Evolutionary conservation across 2,797 vertebrate species (phyloP), one percentile per base, ranked within the genome.

Genomic region (Platyrinchus mystaceus): DNA sequence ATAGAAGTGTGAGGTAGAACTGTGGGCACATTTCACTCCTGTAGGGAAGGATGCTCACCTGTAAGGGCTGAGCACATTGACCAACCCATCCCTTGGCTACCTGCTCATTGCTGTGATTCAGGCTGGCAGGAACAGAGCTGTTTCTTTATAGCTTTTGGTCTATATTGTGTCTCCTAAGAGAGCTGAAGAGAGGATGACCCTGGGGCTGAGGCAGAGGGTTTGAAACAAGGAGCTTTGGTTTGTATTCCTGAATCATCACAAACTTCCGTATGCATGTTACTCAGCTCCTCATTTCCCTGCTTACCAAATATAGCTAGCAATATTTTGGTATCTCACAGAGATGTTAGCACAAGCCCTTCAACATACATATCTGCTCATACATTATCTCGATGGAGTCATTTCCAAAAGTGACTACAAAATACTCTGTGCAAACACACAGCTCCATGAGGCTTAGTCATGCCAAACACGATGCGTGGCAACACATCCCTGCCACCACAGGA

Each of bases 311-410:
- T n/a, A 91, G 89, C 63, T 63, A 46, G 76, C 67, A 91, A 84
- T 95, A 96, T 94, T 94, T 94, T 92, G 87, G 87, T 94, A 82
- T 81, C 87, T 94, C 88, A 12, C 73, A 56, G 76, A 93, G 79
- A 92, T 59, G 73, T 95, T 91, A 95, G 87, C 86, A 83, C 76
- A 91, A 87, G 90, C 80, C 91, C 85, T 84, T 77, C 89, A 90
- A 93, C 56, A 52, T 69, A 73, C 70, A 52, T 92, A 93, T 86
- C 90, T 93, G 80, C 79, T 94, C 91, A 86, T 92, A 90, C 14
- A 67, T 95, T 96, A 87, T 86, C 84, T 82, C 9, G 1, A 66
- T 58, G 77, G 27, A 94, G 43, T 79, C 60, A 67, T 75, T 94
- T 93, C 59, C 66, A 78, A 75, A 95, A 89, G 63, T 2, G 4